Conservation (phyloP, 2,113 vertebrate genomes). For the Amphilophus citrinellus region DNA sequence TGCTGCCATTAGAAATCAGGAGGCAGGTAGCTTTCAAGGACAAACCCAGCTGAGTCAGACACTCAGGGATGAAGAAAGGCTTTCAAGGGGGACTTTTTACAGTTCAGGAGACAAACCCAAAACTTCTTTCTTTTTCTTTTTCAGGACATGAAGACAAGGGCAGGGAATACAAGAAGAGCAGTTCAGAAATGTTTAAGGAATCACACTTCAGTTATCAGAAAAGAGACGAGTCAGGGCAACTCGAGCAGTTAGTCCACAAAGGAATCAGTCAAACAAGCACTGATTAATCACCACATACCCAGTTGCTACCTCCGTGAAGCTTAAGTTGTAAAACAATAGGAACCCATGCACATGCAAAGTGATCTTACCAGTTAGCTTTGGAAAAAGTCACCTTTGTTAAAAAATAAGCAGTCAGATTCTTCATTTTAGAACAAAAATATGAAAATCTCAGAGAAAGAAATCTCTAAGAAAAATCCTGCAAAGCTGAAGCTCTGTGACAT, state of each 20-base stretch:
- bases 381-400: neutral
- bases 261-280: neutral
- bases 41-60: neutral
- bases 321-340: neutral
- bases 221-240: neutral
- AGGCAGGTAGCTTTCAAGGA: conserved; percentile 7
- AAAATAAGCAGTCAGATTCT: neutral
- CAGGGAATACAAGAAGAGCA: neutral
- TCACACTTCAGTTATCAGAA: neutral
- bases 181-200: neutral
- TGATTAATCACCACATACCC: neutral
- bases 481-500: neutral
- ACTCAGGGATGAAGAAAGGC: conserved; percentile 11
- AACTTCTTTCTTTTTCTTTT: neutral
- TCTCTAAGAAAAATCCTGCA: too few relatives aligned
- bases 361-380: neutral
- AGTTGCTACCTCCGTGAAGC: neutral
- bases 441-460: neutral
- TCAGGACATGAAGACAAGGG: neutral
- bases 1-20: neutral
- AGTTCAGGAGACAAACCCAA: conserved; percentile 11
- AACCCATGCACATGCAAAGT: neutral
- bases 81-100: conserved; percentile 17
- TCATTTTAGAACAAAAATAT: neutral
- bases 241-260: conserved; percentile 14